Percentiles rank a stretch among this genome's conserved stretches.
These are phyloP conservation scores for Oryzias javanicus DNA, from an alignment of 2,113 vertebrate genomes.

Conservation along the genomic window DNA sequence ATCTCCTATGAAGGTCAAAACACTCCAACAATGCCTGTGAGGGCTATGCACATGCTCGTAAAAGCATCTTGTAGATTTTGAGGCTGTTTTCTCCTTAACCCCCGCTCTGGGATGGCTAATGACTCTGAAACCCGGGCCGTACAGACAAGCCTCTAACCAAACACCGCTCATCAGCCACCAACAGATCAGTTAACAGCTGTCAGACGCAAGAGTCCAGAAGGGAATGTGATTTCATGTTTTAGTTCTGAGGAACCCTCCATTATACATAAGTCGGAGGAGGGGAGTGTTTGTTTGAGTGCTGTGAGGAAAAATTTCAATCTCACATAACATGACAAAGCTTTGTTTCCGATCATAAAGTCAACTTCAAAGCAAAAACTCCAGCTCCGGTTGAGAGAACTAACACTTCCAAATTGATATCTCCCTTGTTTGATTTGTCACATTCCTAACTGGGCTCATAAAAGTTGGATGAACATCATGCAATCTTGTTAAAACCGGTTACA, in stretches of 20 bases:
- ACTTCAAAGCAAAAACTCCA: not conserved
- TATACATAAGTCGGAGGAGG: constrained; percentile 70
- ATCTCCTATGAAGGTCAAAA: constrained; percentile 75
- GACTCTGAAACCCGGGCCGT: constrained; percentile 23
- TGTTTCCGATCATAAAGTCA: constrained; percentile 32
- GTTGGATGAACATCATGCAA: constrained; percentile 78
- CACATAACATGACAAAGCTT: constrained; percentile 36
- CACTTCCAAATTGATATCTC: constrained; percentile 40
- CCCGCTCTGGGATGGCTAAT: constrained; percentile 21
- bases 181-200: constrained; percentile 32
- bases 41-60: constrained; percentile 9
- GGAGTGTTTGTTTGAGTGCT: constrained; percentile 53
- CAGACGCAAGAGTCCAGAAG: constrained; percentile 20
- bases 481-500: constrained; percentile 81
- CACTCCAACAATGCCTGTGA: constrained; percentile 49
- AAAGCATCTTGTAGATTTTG: constrained; percentile 26
- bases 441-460: constrained; percentile 77
- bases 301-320: constrained; percentile 59
- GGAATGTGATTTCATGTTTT: constrained; percentile 44
- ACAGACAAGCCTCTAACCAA: constrained; percentile 31
- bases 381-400: not conserved
- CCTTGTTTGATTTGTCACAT: constrained; percentile 55
- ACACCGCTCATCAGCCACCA: constrained; percentile 22
- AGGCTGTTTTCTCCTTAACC: constrained; percentile 17
- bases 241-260: constrained; percentile 42